Evolutionary conservation across 2,113 vertebrate species (phyloP).

Genomic region (Prunella himalayana): DNA sequence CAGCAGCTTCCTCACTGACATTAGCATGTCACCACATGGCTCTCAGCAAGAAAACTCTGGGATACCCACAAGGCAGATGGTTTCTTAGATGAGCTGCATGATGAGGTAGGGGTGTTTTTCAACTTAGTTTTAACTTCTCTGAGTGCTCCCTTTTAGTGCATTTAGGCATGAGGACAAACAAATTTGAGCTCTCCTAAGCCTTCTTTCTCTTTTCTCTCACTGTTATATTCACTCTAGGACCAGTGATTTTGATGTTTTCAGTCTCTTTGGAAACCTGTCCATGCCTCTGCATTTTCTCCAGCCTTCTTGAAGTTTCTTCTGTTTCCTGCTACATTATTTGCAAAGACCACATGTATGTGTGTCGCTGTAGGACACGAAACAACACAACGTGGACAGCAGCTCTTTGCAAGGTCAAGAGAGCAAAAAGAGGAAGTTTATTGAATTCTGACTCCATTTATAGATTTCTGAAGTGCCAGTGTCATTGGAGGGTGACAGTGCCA

Average conservation of each 20-base stretch:
- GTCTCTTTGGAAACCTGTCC: neutral
- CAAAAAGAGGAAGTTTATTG: too few relatives aligned
- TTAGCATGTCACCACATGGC: accelerated
- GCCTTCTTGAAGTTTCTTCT: neutral
- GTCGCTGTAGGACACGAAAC: too few relatives aligned
- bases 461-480: too few relatives aligned
- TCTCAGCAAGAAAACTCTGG: neutral
- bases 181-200: neutral
- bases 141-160: neutral
- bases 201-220: neutral
- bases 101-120: neutral
- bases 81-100: neutral
- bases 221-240: neutral
- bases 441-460: too few relatives aligned
- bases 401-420: too few relatives aligned
- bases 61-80: neutral
- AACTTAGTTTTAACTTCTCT: neutral
- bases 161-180: neutral
- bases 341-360: neutral
- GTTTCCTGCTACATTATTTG: neutral
- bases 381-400: too few relatives aligned
- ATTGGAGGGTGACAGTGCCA: too few relatives aligned
- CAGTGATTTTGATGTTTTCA: neutral
- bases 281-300: neutral
- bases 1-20: neutral